Evolutionary conservation across 2,113 vertebrate species (phyloP).

Genomic region (Nesogale talazaci): DNA sequence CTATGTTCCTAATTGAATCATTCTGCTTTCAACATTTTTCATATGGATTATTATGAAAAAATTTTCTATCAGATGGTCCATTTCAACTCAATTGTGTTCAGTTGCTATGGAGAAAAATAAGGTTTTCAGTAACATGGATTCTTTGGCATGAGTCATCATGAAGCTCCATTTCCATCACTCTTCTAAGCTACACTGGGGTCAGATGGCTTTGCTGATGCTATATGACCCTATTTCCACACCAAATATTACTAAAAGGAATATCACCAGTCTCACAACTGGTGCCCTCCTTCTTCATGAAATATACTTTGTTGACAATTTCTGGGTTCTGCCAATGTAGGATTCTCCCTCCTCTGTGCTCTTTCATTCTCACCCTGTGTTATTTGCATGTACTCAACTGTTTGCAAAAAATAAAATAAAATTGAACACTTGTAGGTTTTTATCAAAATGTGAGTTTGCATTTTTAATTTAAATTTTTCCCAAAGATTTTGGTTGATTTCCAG

Average conservation of each 20-base stretch:
- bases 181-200: background rate
- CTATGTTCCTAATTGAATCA: background rate
- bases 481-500: background rate
- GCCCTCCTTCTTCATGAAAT: background rate
- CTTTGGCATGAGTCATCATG: background rate
- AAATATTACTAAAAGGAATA: background rate
- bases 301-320: background rate
- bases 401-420: background rate
- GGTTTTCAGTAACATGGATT: background rate
- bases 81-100: background rate
- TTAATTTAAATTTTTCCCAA: background rate
- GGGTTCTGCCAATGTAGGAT: too few species aligned
- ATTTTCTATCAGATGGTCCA: constrained; percentile 9
- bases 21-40: background rate
- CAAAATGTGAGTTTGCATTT: background rate
- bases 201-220: background rate
- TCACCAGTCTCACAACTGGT: background rate
- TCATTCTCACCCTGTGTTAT: background rate
- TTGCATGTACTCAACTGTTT: background rate
- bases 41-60: background rate
- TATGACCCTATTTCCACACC: background rate
- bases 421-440: background rate
- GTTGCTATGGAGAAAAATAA: background rate
- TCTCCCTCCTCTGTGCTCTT: background rate
- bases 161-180: background rate